Evolutionary conservation across 2,797 vertebrate species (phyloP).

Genomic region (Hozukius guyotensis): DNA sequence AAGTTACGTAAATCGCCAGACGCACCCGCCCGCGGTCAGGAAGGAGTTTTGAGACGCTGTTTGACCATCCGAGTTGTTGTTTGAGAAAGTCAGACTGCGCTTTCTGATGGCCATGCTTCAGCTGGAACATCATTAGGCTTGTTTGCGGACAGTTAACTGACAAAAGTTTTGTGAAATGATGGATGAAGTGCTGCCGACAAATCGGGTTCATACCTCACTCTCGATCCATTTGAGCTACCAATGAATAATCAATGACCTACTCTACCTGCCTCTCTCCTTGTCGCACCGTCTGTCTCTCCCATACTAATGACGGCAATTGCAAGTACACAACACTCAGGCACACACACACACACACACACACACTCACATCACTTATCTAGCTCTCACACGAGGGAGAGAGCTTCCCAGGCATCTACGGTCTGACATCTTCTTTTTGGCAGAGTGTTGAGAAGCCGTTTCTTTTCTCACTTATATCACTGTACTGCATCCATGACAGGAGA

Average conservation of each 20-base stretch:
- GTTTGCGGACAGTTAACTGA: conserved; percentile 34
- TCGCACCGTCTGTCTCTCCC: conserved; percentile 9
- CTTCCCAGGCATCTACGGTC: background rate
- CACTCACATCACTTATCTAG: background rate
- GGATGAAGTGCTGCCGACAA: conserved; percentile 32
- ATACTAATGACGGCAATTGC: conserved; percentile 48
- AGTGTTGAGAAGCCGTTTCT: background rate
- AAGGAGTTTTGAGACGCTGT: background rate
- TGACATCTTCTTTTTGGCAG: conserved; percentile 17
- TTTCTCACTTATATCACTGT: conserved; percentile 16
- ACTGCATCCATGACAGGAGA: conserved; percentile 17
- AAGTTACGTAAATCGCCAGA: background rate
- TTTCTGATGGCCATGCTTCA: background rate
- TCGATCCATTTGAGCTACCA: conserved; percentile 16
- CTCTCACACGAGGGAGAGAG: background rate
- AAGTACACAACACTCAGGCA: conserved; percentile 12
- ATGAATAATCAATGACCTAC: conserved; percentile 47
- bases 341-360: conserved; percentile 1
- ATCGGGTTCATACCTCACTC: conserved; percentile 11
- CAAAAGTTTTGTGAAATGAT: conserved; percentile 37
- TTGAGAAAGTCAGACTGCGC: background rate
- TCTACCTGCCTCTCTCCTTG: conserved; percentile 12
- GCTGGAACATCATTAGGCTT: conserved; percentile 22
- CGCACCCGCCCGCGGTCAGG: background rate
- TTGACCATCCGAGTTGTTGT: background rate